phyloP scores from a whole-genome alignment of 2,113 vertebrate species.

The Tympanuchus pallidicinctus region DNA sequence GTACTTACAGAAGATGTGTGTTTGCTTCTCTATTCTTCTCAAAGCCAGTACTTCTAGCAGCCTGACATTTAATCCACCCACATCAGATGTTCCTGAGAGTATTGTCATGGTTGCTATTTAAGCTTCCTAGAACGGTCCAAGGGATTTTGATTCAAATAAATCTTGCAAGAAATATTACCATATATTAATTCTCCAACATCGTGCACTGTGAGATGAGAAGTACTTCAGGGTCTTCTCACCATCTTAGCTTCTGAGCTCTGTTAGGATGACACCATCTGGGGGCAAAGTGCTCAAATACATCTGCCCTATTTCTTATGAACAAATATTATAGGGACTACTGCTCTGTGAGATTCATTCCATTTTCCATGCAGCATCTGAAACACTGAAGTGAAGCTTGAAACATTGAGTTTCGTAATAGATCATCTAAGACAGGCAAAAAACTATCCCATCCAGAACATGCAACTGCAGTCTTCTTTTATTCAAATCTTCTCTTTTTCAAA shows the following conservation, averaged over 20 bases:
- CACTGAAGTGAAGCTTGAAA: conserved; percentile 47
- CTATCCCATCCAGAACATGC: neutral
- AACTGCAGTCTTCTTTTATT: conserved; percentile 13
- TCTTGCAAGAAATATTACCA: neutral
- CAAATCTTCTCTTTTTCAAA: conserved; percentile 66
- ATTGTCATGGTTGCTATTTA: neutral
- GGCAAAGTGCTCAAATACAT: neutral
- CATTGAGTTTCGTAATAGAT: conserved; percentile 38
- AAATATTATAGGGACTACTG: conserved; percentile 1
- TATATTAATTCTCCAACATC: fast-evolving
- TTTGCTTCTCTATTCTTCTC: conserved; percentile 7
- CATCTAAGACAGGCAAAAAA: conserved; percentile 46
- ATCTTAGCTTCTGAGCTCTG: neutral
- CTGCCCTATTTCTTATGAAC: neutral
- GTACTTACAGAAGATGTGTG: fast-evolving
- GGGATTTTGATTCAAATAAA: neutral
- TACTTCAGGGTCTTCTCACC: neutral
- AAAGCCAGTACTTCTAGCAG: neutral
- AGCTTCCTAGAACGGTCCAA: neutral
- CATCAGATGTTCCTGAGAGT: neutral
- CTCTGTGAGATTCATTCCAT: conserved; percentile 60
- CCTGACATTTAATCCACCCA: neutral
- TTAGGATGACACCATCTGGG: neutral
- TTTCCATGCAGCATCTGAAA: conserved; percentile 40
- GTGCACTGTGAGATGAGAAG: neutral